Base-by-base conservation (phyloP, 1,140 invertebrate genomes). In the Aphelenchoides fujianensis region DNA sequence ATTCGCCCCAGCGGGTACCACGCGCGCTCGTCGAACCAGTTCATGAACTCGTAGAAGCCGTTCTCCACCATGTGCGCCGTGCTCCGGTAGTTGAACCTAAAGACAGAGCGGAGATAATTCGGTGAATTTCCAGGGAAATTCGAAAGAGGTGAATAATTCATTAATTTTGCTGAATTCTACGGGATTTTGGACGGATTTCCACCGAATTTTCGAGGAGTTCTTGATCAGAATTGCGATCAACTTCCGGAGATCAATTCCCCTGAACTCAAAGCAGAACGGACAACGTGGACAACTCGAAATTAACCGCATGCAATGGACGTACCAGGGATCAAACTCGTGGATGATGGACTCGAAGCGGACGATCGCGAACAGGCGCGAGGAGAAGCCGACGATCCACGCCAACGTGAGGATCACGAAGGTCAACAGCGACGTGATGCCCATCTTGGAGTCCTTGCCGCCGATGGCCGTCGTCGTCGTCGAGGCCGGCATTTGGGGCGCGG, bases 261-360 rank as follows among this genome's bases (percentile, higher is more conserved):
- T n/a, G n/a, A n/a, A n/a, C n/a, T n/a, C n/a, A n/a, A n/a, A n/a
- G n/a, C n/a, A n/a, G n/a, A n/a, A n/a, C n/a, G n/a, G n/a, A n/a
- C n/a, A n/a, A n/a, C n/a, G n/a, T n/a, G n/a, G n/a, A n/a, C n/a
- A n/a, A n/a, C n/a, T n/a, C n/a, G n/a, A n/a, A n/a, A n/a, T n/a
- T n/a, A n/a, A n/a, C n/a, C n/a, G n/a, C n/a, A n/a, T n/a, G n/a
- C n/a, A n/a, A n/a, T n/a, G n/a, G 63, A 85, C 90, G 89, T 88
- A 96, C 94, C 95, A 99, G 85, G 97, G 97, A 88, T 99, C 97
- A 85, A 98, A 99, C 87, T 99, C 97, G 86, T 99, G 97, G 85
- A 99, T 99, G 82, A 99, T 98, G 87, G 93, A 97, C 87, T 99
- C 97, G 86, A 98, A 99, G 72, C 96, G 89, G 82, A 99, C 97